Evolutionary conservation across 2,113 vertebrate genomes (phyloP).

Genomic region (Atlantisia rogersi): DNA sequence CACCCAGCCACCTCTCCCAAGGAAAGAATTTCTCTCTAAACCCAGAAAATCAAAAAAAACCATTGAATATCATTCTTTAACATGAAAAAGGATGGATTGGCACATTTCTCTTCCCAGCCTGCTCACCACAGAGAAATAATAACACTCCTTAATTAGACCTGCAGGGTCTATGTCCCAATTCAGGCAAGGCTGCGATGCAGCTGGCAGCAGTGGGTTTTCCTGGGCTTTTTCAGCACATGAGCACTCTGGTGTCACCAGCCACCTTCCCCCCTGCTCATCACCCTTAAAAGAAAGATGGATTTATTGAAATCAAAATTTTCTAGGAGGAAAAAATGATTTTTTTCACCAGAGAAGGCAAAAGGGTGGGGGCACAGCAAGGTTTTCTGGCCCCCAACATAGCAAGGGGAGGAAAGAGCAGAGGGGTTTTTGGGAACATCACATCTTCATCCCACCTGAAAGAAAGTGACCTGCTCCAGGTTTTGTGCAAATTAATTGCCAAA

Average conservation of each 20-base stretch:
- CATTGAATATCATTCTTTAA: fast-evolving
- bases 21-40: not conserved
- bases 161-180: not conserved
- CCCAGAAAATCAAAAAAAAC: not conserved
- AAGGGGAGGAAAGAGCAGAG: not conserved
- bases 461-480: not conserved
- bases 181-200: not conserved
- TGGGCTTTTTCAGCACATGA: not conserved
- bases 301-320: not conserved
- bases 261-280: not conserved
- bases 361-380: not conserved
- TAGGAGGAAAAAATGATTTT: not conserved
- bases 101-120: not conserved
- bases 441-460: not conserved
- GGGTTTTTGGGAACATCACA: fast-evolving
- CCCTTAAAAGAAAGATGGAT: not conserved
- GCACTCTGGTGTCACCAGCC: not conserved
- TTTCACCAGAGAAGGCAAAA: not conserved
- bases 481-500: not conserved
- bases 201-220: not conserved
- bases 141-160: not conserved
- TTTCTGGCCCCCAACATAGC: not conserved
- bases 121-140: not conserved
- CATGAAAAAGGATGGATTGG: fast-evolving
- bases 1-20: not conserved